Evolutionary conservation across 2,113 vertebrate species (phyloP), one percentile per base, ranked within the genome.

Genomic region (Pelobates fuscus): DNA sequence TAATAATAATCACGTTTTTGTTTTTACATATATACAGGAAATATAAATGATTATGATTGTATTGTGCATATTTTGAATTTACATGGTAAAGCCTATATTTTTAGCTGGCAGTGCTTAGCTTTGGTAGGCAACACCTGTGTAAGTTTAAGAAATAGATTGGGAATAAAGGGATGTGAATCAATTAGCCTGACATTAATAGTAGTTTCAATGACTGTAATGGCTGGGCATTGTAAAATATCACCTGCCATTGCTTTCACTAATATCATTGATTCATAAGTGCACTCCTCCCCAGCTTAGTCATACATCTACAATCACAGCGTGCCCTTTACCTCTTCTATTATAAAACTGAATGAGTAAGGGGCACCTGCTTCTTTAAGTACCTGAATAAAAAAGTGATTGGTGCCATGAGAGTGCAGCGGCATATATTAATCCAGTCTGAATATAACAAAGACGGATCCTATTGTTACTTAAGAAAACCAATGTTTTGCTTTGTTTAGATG

Each of bases 211-310:
- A 41, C 37, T 7, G 7, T n/a, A n/a, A n/a, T n/a, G n/a, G 7
- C 37, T 41, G 37, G 37, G 37, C 37, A n/a, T n/a, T n/a, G n/a
- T n/a, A n/a, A n/a, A n/a, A 49, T 18, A 17, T 18, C 15, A 49
- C 44, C 44, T 49, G 44, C 11, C 15, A 17, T 49, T 15, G 12
- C 44, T 14, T 17, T 49, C 3, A 6, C 25, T 26, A 14, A 27
- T 52, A 44, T 71, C 57, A 27, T 23, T 46, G 32, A 71, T 58
- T 70, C 30, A 71, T 44, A 15, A 46, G 5, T 18, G 11, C n/a
- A 23, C n/a, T 11, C 24, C 18, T 3, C 67, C 24, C 18, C 21
- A 24, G 21, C 32, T 30, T 43, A 20, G 29, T 14, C 67, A 41
- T 70, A 70, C 17, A 3, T 46, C 7, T 10, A 27, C 20, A 55